Evolutionary conservation across 2,113 vertebrate species (phyloP).

Genomic region (Triplophysa dalaica): DNA sequence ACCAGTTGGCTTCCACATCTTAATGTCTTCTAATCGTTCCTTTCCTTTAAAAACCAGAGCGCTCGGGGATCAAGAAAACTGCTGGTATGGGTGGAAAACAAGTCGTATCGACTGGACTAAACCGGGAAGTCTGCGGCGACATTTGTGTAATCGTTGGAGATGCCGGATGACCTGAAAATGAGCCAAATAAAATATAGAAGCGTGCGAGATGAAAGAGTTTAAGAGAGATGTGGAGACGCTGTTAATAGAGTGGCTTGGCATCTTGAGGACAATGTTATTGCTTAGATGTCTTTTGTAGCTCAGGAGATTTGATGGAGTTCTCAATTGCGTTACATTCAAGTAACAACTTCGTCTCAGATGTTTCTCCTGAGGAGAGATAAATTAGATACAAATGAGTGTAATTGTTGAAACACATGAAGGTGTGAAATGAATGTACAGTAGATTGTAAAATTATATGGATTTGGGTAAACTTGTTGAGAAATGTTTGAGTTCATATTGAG

Average conservation of each 20-base stretch:
- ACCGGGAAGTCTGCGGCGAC: slow-evolving; percentile 35
- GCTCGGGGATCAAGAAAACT: slow-evolving; percentile 51
- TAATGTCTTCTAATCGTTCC: slow-evolving; percentile 40
- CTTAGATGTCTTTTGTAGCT: too few relatives aligned
- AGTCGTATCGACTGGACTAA: slow-evolving; percentile 21
- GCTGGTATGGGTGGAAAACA: slow-evolving; percentile 57
- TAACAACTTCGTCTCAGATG: too few relatives aligned
- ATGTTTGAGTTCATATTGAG: too few relatives aligned
- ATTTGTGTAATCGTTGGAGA: slow-evolving; percentile 43
- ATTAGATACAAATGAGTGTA: too few relatives aligned
- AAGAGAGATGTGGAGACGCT: slow-evolving; percentile 4
- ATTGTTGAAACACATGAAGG: too few relatives aligned
- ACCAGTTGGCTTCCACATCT: slow-evolving; percentile 43
- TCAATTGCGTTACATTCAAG: too few relatives aligned
- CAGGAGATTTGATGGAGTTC: too few relatives aligned
- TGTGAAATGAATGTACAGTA: too few relatives aligned
- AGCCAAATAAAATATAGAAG: slow-evolving; percentile 34
- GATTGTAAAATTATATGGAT: too few relatives aligned
- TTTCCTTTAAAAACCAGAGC: slow-evolving; percentile 47
- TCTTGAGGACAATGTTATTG: background rate
- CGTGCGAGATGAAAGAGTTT: slow-evolving; percentile 5
- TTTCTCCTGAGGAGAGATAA: too few relatives aligned
- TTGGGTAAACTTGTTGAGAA: too few relatives aligned
- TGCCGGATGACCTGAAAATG: slow-evolving; percentile 39
- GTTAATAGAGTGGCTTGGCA: slow-evolving; percentile 32